phyloP scores from a whole-genome alignment of 2,797 vertebrate species.

The Bryconaethiops microstoma region DNA sequence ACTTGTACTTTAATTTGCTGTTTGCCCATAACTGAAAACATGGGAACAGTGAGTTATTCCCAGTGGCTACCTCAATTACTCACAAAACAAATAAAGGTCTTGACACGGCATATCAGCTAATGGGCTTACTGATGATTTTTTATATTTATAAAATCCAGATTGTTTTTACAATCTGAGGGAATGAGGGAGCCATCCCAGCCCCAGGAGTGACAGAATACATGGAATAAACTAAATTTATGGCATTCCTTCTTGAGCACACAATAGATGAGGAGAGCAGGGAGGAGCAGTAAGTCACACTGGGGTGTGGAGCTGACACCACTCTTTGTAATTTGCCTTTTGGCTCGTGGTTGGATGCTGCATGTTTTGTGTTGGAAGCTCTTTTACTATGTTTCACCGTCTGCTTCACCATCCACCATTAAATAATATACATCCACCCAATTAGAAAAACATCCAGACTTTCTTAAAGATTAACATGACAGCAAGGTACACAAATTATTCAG shows the following conservation, averaged over 20 bases:
- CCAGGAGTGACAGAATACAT: conserved; percentile 40
- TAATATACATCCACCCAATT: neutral
- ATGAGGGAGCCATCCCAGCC: conserved; percentile 1
- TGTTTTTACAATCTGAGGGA: neutral
- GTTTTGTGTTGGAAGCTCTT: conserved; percentile 8
- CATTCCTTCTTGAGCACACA: conserved; percentile 37
- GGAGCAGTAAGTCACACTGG: conserved; percentile 48
- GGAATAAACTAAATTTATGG: conserved; percentile 47
- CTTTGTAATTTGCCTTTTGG: conserved; percentile 51
- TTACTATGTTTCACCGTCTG: conserved; percentile 13
- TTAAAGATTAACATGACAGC: neutral
- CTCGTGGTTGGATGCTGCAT: conserved; percentile 23
- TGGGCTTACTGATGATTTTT: neutral
- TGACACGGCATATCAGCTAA: neutral
- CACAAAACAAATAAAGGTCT: neutral
- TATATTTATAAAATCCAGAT: neutral
- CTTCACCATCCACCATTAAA: neutral
- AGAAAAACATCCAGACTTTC: neutral
- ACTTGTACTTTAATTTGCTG: no score
- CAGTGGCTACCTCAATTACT: neutral
- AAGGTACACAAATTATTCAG: no score
- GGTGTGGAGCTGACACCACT: conserved; percentile 45
- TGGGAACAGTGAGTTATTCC: neutral
- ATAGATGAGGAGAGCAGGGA: conserved; percentile 44
- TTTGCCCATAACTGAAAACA: no score